These are phyloP conservation scores for Apodemus speciosus DNA, from an alignment of 2,113 vertebrate genomes.

Conservation along the genomic window DNA sequence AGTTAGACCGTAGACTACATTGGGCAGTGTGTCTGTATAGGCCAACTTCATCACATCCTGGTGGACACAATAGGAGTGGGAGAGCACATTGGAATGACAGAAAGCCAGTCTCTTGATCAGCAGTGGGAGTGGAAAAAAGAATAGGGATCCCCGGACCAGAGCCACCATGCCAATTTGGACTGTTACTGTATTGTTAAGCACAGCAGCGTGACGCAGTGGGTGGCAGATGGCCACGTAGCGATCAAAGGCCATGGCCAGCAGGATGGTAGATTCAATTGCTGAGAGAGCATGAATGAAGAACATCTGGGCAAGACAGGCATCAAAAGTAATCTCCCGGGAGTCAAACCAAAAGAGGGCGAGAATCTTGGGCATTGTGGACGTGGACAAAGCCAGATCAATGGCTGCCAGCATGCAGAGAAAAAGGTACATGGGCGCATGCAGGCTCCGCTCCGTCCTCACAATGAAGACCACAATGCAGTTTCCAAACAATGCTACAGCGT, in stretches of 20 bases:
- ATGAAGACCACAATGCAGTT: slow-evolving; percentile 79
- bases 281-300: slow-evolving; percentile 81
- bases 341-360: slow-evolving; percentile 80
- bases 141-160: slow-evolving; percentile 70
- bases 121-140: slow-evolving; percentile 78
- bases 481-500: slow-evolving; percentile 73
- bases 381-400: slow-evolving; percentile 78
- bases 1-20: slow-evolving; percentile 74
- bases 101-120: slow-evolving; percentile 76
- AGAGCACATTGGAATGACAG: slow-evolving; percentile 75
- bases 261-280: slow-evolving; percentile 77
- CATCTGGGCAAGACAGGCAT: slow-evolving; percentile 79
- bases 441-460: slow-evolving; percentile 68
- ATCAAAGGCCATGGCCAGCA: slow-evolving; percentile 81
- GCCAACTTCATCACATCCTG: slow-evolving; percentile 79
- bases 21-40: slow-evolving; percentile 65
- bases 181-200: slow-evolving; percentile 76
- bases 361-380: slow-evolving; percentile 79
- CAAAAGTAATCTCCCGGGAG: slow-evolving; percentile 74
- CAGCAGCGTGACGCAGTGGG: slow-evolving; percentile 72
- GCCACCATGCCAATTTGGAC: slow-evolving; percentile 71
- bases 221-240: slow-evolving; percentile 81
- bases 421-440: slow-evolving; percentile 80
- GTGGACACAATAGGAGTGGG: slow-evolving; percentile 78
- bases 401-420: slow-evolving; percentile 81